Base-by-base conservation (phyloP, 2,113 vertebrate species). In the Alectura lathami region DNA sequence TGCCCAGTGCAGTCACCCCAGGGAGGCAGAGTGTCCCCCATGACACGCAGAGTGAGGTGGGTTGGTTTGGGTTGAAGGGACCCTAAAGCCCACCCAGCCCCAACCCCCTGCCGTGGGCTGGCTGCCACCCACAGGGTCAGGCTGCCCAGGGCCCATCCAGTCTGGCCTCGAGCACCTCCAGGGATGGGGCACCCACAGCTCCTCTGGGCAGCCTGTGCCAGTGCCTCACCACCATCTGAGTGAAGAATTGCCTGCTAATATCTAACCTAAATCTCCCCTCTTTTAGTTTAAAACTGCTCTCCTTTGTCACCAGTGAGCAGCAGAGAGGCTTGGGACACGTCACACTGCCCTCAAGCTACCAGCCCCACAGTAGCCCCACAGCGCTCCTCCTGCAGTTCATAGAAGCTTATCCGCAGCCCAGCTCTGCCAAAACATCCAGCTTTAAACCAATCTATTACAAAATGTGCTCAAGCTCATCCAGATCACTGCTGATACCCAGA, bases 341-440 rank as follows among this genome's bases (percentile, higher is more conserved):
- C 50, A 5, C 4, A 2, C 18, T 16, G 24, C 40, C 69, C 62
- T 17, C 11, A 4, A 13, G 24, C 40, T 91, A n/a, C 29, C 59
- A 50, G 29, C 34, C 45, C 60, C n/a, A 3, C 0, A 56, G 43
- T 9, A 38, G 27, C 56, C 29, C 21, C 60, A 36, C 0, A 0
- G 3, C 0, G 57, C n/a, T 77, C 30, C 36, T 42, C 0, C 0
- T 13, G 13, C 29, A 26, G 47, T 30, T 67, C 2, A 0, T 32
- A 42, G 53, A 78, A 23, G 23, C 15, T 50, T 50, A 40, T 32
- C n/a, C 9, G 29, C 60, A 47, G 45, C 30, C 34, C 21, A 8
- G 13, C 34, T 51, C 36, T 32, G 53, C 26, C 57, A 60, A 66
- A 77, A 82, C 3, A 48, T 3, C 36, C 67, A 30, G 8, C 45